Conservation (phyloP, 2,113 vertebrate genomes). For the Puffinus mauretanicus region DNA sequence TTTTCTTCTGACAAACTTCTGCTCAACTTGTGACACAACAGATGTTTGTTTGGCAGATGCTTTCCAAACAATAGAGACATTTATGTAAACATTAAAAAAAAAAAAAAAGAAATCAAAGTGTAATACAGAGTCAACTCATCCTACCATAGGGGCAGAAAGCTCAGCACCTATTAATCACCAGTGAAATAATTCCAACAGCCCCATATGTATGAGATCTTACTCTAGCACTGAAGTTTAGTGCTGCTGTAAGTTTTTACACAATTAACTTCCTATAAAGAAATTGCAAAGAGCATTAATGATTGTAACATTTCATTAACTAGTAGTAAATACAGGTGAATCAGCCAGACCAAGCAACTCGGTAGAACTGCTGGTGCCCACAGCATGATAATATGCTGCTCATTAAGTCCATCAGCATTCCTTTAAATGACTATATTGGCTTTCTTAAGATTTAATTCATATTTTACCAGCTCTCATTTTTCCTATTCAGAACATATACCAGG, state of each 20-base stretch:
- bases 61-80: background rate
- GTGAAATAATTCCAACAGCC: background rate
- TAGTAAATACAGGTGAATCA: conserved; percentile 54
- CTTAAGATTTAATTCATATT: background rate
- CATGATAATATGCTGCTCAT: conserved; percentile 58
- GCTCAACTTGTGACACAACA: background rate
- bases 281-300: conserved; percentile 11
- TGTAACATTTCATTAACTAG: conserved; percentile 48
- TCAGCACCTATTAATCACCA: background rate
- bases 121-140: background rate
- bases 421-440: conserved; percentile 45
- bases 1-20: background rate
- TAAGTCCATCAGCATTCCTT: conserved; percentile 43
- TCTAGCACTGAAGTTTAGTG: background rate
- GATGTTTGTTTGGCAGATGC: background rate
- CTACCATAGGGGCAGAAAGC: background rate
- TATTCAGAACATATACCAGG: background rate
- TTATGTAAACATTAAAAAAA: background rate
- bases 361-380: conserved; percentile 1
- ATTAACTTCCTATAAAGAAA: conserved; percentile 33
- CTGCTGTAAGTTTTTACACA: background rate
- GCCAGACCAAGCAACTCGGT: background rate
- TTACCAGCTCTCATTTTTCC: background rate
- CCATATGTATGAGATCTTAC: background rate
- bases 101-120: background rate